Evolutionary conservation across 1,140 invertebrate genomes (phyloP), one percentile per base, ranked within the genome.

Genomic region (Drosophila nasuta): DNA sequence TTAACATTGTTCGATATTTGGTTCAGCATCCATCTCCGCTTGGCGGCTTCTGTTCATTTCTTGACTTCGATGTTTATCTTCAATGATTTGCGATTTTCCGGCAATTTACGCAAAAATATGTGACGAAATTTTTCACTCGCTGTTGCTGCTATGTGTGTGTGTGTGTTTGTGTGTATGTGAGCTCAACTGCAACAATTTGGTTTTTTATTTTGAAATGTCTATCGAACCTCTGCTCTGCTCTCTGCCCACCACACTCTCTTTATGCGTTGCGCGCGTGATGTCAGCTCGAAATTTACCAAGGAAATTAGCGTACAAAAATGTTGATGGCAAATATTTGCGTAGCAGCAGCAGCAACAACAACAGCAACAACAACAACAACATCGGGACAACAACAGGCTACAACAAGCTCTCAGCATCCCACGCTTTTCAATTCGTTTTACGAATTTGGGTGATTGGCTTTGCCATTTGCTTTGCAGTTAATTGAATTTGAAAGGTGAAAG

Each of bases 81-180:
- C 85, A 81, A 89, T 89, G 83, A 88, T 88, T 88, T 89, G 85
- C 85, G 85, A 89, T 89, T 89, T 89, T 89, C 85, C 85, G 85
- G 85, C 85, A 89, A 89, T 89, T 89, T 89, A 89, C 85, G 81
- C 85, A 89, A 89, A 89, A 89, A 89, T 89, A 89, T 89, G 85
- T 89, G 85, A 89, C 85, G 85, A 89, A 89, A 89, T 89, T 89
- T 89, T 67, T 89, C 70, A 67, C 69, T 70, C 6, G 25, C 3
- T 46, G 41, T 49, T 57, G 0, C 56, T 11, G 30, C n/a, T 51
- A 7, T 66, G 10, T 48, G 20, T 49, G 38, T 49, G 38, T 49
- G n/a, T 49, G 49, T 58, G 46, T 49, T 28, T 13, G 13, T 49
- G n/a, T 49, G 49, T 58, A 43, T 78, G 82, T 76, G 59, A 70